Conservation (phyloP, 2,113 vertebrate genomes). For the Lampris incognitus region DNA sequence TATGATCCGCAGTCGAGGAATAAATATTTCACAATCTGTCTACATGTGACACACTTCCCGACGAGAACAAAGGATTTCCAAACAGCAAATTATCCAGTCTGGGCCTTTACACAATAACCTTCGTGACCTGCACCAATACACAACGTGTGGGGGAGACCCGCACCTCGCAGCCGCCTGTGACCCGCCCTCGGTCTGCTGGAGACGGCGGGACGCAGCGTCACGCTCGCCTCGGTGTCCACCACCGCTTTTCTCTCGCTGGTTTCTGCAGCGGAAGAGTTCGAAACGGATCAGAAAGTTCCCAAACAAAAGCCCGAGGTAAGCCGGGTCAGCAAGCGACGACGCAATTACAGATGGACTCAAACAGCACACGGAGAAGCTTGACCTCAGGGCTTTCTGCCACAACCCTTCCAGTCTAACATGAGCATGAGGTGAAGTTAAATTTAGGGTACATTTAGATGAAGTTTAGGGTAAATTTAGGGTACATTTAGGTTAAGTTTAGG, state of each 20-base stretch:
- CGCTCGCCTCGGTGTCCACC: constrained; percentile 38
- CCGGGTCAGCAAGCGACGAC: constrained; percentile 40
- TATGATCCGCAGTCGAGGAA: constrained; percentile 77
- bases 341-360: constrained; percentile 37
- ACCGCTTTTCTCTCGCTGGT: constrained; percentile 26
- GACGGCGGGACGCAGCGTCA: constrained; percentile 46
- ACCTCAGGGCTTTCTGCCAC: no score
- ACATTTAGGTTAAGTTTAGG: no score
- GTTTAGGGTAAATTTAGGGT: no score
- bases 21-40: constrained; percentile 85
- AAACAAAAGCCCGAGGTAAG: constrained; percentile 47
- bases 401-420: no score
- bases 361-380: not conserved
- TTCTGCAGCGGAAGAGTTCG: constrained; percentile 39
- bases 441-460: no score
- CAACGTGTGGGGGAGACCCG: constrained; percentile 35
- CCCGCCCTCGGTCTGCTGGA: constrained; percentile 56
- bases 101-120: constrained; percentile 70
- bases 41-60: constrained; percentile 80
- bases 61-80: constrained; percentile 76
- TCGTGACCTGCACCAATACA: constrained; percentile 67
- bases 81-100: constrained; percentile 76
- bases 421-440: no score
- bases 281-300: constrained; percentile 58
- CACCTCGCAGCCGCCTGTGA: constrained; percentile 28